A percentile compares a stretch with the other conserved stretches of the same genome.
These are phyloP conservation scores for Apis dorsata DNA, from an alignment of 1,140 invertebrate genomes.

Conservation along the genomic window DNA sequence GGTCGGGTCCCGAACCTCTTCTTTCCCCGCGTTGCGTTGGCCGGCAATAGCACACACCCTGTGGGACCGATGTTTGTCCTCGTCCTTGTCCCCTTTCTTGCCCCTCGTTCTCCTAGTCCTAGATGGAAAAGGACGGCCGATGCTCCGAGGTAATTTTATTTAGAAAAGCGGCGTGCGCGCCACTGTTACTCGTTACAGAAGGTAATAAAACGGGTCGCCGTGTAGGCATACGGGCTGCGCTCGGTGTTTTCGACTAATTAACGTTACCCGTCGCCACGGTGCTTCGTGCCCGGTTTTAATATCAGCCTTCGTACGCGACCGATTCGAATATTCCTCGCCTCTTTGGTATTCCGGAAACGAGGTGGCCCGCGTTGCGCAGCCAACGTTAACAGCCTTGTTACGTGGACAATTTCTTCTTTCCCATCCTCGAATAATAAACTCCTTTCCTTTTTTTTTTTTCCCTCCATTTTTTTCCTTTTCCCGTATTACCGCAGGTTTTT, in stretches of 20 bases:
- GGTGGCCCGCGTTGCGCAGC: slow-evolving; percentile 4
- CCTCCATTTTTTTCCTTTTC: neutral
- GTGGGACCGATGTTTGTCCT: slow-evolving; percentile 16
- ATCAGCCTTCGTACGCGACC: slow-evolving; percentile 39
- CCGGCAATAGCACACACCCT: slow-evolving; percentile 4
- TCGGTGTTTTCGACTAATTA: slow-evolving; percentile 65
- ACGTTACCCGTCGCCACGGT: slow-evolving; percentile 54
- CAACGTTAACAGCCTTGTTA: slow-evolving; percentile 34
- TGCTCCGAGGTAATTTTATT: slow-evolving; percentile 62
- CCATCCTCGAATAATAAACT: neutral
- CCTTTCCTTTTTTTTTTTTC: neutral
- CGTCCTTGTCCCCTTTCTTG: neutral
- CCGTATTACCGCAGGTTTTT: too few species aligned
- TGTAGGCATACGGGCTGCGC: slow-evolving; percentile 51
- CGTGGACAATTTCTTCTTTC: slow-evolving; percentile 8
- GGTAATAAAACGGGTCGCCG: slow-evolving; percentile 61
- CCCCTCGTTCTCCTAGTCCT: too few species aligned
- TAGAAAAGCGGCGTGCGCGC: slow-evolving; percentile 61
- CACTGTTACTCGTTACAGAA: slow-evolving; percentile 58
- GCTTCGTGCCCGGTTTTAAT: slow-evolving; percentile 58
- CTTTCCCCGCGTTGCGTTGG: slow-evolving; percentile 16
- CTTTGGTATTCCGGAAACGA: slow-evolving; percentile 22
- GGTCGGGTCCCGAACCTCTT: too few species aligned
- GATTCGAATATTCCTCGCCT: slow-evolving; percentile 43
- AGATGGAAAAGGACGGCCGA: slow-evolving; percentile 22